Evolutionary conservation across 2,797 vertebrate genomes (phyloP), one percentile per base, ranked within the genome.

Genomic region (Gadopsis marmoratus): DNA sequence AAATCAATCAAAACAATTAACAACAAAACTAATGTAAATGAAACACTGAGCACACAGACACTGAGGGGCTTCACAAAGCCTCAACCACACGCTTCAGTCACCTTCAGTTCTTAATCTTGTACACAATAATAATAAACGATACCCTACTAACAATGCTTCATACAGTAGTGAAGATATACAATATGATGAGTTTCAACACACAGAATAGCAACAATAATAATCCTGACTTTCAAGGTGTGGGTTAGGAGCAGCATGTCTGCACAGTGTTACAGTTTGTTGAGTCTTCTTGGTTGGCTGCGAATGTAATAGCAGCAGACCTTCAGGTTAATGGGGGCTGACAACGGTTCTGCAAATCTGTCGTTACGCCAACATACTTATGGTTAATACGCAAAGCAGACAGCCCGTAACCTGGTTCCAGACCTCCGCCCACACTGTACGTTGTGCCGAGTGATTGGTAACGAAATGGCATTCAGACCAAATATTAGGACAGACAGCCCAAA

Each of bases 1-100:
- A 88, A 92, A 89, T 92, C 84, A 89, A 89, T 89, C 69, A 81
- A 79, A 88, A 89, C 55, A 90, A 89, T 91, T 82, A 86, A 76
- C 78, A 71, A 83, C 80, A 88, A 71, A 88, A 84, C 74, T 74
- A 70, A 91, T 85, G 85, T 76, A 72, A 84, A 90, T 89, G 86
- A 91, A 90, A 91, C 89, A 91, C 82, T 71, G 89, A 89, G 87
- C 88, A 90, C 84, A 90, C 74, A 84, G 83, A 91, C 78, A 85
- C 59, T 47, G 75, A 50, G 68, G 65, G 79, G 73, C 74, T 80
- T 88, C 58, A 33, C 72, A 61, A 62, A 43, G 70, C 64, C 81
- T 73, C 74, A 39, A 75, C 75, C 62, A 56, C 47, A 39, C 67
- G 74, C 75, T 78, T 75, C 74, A 47, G 41, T 74, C 85, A 61